Base-by-base conservation (phyloP, 2,797 vertebrate species). In the Arnoldichthys spilopterus region DNA sequence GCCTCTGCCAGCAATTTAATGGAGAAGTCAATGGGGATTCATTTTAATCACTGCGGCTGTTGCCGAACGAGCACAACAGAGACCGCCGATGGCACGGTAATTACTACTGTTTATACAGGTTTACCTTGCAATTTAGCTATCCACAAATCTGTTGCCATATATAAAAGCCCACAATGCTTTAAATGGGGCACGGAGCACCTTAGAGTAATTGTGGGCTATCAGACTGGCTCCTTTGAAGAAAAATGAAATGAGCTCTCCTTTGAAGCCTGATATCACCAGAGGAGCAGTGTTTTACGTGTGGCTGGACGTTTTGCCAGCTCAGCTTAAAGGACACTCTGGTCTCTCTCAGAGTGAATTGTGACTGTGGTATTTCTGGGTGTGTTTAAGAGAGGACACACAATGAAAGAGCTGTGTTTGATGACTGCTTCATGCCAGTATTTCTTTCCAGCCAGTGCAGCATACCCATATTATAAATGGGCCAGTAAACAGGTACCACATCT, bases 11-110 rank as follows among this genome's bases (percentile, higher is more conserved):
- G 96, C 94, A 95, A 96, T 99, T 99, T 99, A 99, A 99, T 98
- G 96, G 97, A 97, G 96, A 98, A 98, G 97, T 99, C 97, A 95
- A 99, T 98, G 96, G 96, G 96, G 97, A 99, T 98, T 99, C 96
- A 96, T 96, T 98, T 98, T 98, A 98, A 99, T 99, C 97, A 98
- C 97, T 95, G 96, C 94, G 95, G 94, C 95, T 95, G 96, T 96
- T 94, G 95, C 93, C 95, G 95, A 96, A 96, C 93, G 95, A 96
- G 95, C 96, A 96, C 95, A 96, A 96, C 96, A 95, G 95, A 96
- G 95, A 94, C 95, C 93, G 95, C 97, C 96, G 95, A 96, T 96
- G 95, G 94, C 93, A 92, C 93, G 93, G 95, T 97, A 98, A 98
- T 99, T 98, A 97, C 96, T 89, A 92, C 94, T 96, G 95, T 96